phyloP scores from a whole-genome alignment of 2,888 invertebrate species.

The Bhutanitis thaidina region DNA sequence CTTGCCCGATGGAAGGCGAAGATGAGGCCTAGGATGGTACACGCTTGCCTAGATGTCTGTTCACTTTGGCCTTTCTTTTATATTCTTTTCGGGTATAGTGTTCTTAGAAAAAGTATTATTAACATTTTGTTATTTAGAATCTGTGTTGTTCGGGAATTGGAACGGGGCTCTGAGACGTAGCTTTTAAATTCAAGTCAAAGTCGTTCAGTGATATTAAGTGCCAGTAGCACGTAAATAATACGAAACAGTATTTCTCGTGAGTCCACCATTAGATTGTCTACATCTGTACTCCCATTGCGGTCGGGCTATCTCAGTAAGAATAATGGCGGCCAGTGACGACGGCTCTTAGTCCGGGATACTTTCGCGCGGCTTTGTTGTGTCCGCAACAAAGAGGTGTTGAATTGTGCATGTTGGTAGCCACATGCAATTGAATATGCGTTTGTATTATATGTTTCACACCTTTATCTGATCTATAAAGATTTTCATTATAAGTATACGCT shows the following conservation, averaged over 20 bases:
- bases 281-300: constrained; percentile 11
- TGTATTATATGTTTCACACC: not conserved
- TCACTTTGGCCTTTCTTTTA: too few relatives aligned
- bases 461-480: too few relatives aligned
- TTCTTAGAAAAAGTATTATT: too few relatives aligned
- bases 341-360: constrained; percentile 32
- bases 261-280: constrained; percentile 14
- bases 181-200: not conserved
- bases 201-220: not conserved
- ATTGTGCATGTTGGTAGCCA: not conserved
- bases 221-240: constrained; percentile 15
- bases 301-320: constrained; percentile 23
- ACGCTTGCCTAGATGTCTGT: too few relatives aligned
- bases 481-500: too few relatives aligned
- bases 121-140: too few relatives aligned
- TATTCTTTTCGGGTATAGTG: too few relatives aligned
- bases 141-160: too few relatives aligned
- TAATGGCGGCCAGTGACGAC: constrained; percentile 33
- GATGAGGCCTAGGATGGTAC: too few relatives aligned
- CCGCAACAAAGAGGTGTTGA: constrained; percentile 12
- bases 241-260: constrained; percentile 11
- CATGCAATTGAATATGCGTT: not conserved
- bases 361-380: constrained; percentile 30
- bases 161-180: not conserved
- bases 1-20: too few relatives aligned